These are phyloP conservation scores for Turnix velox DNA, from an alignment of 2,113 vertebrate species.

Conservation along the genomic window DNA sequence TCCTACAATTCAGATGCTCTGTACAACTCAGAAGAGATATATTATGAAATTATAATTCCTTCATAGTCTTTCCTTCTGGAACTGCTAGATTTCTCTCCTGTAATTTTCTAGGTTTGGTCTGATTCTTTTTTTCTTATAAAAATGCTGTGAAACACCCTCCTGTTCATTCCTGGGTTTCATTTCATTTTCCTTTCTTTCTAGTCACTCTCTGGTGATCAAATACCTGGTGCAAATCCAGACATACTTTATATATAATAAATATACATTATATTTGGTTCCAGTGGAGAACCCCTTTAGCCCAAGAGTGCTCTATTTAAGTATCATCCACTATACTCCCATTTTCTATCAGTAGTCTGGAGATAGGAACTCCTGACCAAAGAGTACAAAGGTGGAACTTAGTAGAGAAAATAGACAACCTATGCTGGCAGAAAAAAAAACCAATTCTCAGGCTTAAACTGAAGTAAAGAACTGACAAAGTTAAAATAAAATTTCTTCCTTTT, in stretches of 20 bases:
- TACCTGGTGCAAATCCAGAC: background rate
- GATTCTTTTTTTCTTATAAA: background rate
- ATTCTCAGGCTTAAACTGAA: background rate
- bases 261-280: too few relatives aligned
- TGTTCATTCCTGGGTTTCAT: background rate
- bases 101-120: background rate
- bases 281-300: background rate
- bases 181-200: background rate
- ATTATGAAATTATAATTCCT: background rate
- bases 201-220: background rate
- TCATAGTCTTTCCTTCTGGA: background rate
- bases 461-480: background rate
- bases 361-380: background rate
- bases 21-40: background rate
- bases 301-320: background rate
- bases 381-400: background rate
- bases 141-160: background rate
- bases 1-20: background rate
- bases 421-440: background rate
- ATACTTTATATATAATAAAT: background rate
- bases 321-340: background rate
- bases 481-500: background rate
- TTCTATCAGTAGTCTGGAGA: background rate
- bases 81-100: background rate
- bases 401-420: background rate